Evolutionary conservation across 2,797 vertebrate species (phyloP).

Genomic region (Hydrocynus forskahlii): DNA sequence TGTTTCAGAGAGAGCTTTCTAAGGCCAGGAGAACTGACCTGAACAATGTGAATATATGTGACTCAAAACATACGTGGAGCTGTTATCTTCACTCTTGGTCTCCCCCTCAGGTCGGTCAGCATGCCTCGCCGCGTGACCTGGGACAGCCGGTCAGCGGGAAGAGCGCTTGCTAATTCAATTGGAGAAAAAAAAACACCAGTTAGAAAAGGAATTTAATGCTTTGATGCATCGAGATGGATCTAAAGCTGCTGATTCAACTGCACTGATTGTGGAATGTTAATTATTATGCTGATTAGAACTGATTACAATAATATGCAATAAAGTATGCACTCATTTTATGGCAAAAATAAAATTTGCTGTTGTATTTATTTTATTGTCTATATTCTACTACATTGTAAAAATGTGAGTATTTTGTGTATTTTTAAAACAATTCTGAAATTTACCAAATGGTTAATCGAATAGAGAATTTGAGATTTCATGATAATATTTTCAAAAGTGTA

Average conservation of each 20-base stretch:
- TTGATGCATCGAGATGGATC: neutral
- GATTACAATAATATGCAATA: neutral
- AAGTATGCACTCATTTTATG: too few species aligned
- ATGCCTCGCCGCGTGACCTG: slow-evolving; percentile 78
- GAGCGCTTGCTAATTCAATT: slow-evolving; percentile 65
- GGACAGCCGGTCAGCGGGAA: slow-evolving; percentile 76
- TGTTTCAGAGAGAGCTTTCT: neutral
- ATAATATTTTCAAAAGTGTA: too few species aligned
- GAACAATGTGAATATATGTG: neutral
- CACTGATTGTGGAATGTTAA: neutral
- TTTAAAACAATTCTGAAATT: too few species aligned
- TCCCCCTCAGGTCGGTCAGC: slow-evolving; percentile 59
- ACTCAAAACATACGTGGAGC: slow-evolving; percentile 24
- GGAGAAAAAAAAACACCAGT: neutral
- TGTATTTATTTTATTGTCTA: too few species aligned
- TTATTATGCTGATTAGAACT: too few species aligned
- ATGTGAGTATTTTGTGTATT: too few species aligned
- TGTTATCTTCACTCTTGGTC: slow-evolving; percentile 11
- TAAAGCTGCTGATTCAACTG: neutral
- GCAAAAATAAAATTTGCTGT: too few species aligned
- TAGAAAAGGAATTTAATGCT: neutral
- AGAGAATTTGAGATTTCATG: too few species aligned
- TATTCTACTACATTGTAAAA: too few species aligned
- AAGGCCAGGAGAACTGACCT: too few species aligned
- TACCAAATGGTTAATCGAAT: too few species aligned